These are phyloP conservation scores for Calonectris borealis DNA, from an alignment of 2,113 vertebrate species.

Conservation along the genomic window DNA sequence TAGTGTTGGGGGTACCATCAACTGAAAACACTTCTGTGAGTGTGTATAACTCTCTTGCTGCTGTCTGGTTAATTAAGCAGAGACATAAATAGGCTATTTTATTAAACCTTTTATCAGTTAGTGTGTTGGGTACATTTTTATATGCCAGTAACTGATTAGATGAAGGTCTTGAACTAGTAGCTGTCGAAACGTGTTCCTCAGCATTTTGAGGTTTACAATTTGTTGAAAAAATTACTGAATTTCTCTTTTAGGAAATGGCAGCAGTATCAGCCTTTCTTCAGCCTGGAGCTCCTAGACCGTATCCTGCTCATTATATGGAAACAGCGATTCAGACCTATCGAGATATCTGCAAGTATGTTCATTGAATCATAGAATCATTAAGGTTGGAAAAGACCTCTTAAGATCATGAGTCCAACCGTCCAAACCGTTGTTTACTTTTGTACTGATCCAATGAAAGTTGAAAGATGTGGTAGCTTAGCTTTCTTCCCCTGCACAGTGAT, in stretches of 20 bases:
- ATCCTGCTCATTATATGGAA: conserved; percentile 98
- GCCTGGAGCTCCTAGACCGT: conserved; percentile 87
- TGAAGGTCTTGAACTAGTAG: not conserved
- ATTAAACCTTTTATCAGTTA: not conserved
- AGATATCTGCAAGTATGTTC: conserved; percentile 94
- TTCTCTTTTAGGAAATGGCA: conserved; percentile 90
- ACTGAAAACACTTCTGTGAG: not conserved
- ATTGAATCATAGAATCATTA: too few species aligned
- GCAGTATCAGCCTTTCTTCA: conserved; percentile 96
- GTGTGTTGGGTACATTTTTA: not conserved
- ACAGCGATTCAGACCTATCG: conserved; percentile 96
- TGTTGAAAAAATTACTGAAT: not conserved
- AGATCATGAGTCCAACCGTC: too few species aligned
- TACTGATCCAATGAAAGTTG: not conserved
- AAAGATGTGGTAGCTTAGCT: not conserved
- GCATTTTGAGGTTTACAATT: not conserved
- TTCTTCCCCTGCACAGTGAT: not conserved
- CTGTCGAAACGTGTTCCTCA: not conserved
- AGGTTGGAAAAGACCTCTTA: too few species aligned
- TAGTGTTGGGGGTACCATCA: not conserved
- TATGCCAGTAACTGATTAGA: not conserved
- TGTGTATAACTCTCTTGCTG: not conserved
- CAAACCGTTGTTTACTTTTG: not conserved
- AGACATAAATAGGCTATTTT: not conserved
- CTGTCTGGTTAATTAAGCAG: not conserved